Base-by-base conservation (phyloP, 2,888 invertebrate species). In the Cremastobaeus sp. region DNA sequence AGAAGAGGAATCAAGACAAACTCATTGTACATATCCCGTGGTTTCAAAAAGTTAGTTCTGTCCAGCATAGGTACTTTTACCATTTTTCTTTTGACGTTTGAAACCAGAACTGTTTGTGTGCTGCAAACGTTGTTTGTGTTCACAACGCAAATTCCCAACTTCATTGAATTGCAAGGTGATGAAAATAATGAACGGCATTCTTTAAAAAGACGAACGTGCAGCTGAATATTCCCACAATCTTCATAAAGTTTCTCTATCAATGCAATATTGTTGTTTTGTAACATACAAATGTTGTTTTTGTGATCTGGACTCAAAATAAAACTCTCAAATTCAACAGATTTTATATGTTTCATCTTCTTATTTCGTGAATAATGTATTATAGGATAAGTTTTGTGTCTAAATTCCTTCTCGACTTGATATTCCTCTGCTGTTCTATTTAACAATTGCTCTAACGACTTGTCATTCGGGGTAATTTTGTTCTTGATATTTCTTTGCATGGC, bases 21-120 rank as follows among this genome's bases (percentile, higher is more conserved):
- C 20, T 52, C 52, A 0, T 9, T 34, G 15, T 18, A 52, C 9
- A 35, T 18, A n/a, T 52, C 4, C 5, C 14, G 25, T 12, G 12
- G n/a, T 35, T 35, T 17, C 2, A 52, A 1, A 25, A 37, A 18
- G 18, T 52, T 11, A 9, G 35, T n/a, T 52, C 11, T 37, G 15
- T 37, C 11, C 0, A 52, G 2, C 2, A 37, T 35, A 17, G 37
- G 52, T 14, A 35, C 6, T 37, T 35, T 52, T 14, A 52, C 21
- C 52, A 52, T 52, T 35, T 52, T 52, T 15, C 52, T 20, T 30
- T 52, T 52, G 1, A 52, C 25, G 4, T 35, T 12, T 14, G 21
- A 21, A 9, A 52, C 21, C 9, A 15, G 14, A 12, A 34, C 9
- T 20, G 12, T 21, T 14, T 1, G 28, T 17, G 6, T 18, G 15